phyloP scores from a whole-genome alignment of 2,113 vertebrate species.

The Barnardius zonarius region DNA sequence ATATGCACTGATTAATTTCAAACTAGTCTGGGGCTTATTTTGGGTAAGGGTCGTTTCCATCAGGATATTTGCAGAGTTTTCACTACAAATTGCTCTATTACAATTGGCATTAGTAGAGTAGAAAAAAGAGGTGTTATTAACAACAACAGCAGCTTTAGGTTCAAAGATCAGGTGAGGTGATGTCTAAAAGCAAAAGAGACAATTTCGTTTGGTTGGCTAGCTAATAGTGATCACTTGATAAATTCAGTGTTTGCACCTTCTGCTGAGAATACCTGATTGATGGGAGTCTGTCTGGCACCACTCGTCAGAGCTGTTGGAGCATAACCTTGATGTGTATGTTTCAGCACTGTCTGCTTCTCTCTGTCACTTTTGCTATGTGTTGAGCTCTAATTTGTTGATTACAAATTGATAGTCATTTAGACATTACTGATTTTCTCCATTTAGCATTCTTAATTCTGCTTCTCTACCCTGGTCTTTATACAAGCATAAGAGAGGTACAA shows the following conservation, averaged over 20 bases:
- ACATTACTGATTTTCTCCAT: neutral
- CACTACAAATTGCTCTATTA: neutral
- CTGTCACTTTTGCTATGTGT: neutral
- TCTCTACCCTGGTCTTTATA: neutral
- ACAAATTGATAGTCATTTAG: neutral
- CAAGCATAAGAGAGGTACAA: neutral
- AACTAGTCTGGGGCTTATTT: neutral
- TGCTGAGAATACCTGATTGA: neutral
- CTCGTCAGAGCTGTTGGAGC: neutral
- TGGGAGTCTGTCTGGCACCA: neutral
- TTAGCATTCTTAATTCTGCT: neutral
- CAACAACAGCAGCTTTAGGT: neutral
- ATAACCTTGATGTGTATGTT: neutral
- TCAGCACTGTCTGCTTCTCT: neutral
- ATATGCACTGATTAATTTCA: neutral
- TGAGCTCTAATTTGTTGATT: neutral
- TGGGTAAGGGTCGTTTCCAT: neutral
- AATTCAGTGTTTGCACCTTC: neutral
- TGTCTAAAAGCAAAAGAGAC: neutral
- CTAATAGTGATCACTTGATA: neutral
- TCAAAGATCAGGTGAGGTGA: neutral
- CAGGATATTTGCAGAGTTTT: neutral
- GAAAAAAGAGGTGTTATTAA: neutral
- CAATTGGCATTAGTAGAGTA: neutral
- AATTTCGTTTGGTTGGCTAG: neutral